Evolutionary conservation across 2,113 vertebrate genomes (phyloP).

Genomic region (Actenoides lindsayi): DNA sequence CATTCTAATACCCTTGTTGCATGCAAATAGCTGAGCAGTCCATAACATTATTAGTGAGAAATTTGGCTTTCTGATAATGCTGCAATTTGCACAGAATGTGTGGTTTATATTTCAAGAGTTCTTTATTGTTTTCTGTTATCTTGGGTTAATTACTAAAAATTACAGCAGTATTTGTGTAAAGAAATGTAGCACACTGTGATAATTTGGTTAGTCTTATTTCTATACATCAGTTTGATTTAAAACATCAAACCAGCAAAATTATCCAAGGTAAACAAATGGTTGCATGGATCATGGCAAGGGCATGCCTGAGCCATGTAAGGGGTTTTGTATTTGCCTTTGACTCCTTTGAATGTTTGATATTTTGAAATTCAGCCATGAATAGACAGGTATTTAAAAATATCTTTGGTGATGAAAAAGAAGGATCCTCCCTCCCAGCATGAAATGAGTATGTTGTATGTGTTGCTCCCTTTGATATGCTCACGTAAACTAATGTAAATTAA

Average conservation of each 20-base stretch:
- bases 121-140: slow-evolving; percentile 1
- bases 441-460: not conserved
- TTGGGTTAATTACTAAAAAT: not conserved
- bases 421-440: not conserved
- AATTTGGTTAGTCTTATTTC: slow-evolving; percentile 24
- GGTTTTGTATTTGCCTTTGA: not conserved
- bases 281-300: not conserved
- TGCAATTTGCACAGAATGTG: not conserved
- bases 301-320: not conserved
- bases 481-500: not conserved
- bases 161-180: not conserved
- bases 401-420: not conserved
- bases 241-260: not conserved
- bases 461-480: slow-evolving; percentile 25
- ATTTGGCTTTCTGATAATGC: not conserved
- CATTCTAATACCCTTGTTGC: slow-evolving; percentile 8
- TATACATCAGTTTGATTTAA: not conserved
- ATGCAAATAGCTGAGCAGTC: slow-evolving; percentile 27
- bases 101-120: not conserved
- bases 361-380: slow-evolving; percentile 6
- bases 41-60: not conserved
- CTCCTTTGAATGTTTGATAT: not conserved
- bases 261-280: not conserved
- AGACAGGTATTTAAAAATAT: slow-evolving; percentile 23
- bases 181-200: not conserved